Evolutionary conservation across 2,888 invertebrate genomes (phyloP).

Genomic region (Doris montereyensis): DNA sequence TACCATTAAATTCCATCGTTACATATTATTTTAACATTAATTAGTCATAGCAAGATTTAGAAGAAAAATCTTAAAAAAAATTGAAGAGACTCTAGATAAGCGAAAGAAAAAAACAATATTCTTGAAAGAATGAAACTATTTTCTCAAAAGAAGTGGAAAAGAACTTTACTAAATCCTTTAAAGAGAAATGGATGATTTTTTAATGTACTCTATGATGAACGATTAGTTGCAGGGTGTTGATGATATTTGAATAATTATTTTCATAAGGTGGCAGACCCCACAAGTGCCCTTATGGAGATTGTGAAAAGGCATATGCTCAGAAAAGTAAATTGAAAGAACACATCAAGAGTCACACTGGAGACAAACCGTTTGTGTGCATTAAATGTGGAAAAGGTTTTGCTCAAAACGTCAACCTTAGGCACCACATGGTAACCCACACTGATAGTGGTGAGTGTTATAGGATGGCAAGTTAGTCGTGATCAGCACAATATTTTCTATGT

Average conservation of each 20-base stretch:
- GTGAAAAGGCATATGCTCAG: slow-evolving; percentile 46
- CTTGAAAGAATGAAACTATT: too few species aligned
- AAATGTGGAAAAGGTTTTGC: slow-evolving; percentile 49
- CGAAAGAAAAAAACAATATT: not conserved
- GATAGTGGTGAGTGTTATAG: not conserved
- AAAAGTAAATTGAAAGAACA: slow-evolving; percentile 47
- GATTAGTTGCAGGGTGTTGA: not conserved
- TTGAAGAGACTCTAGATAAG: not conserved
- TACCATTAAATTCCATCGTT: too few species aligned
- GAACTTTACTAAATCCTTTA: too few species aligned
- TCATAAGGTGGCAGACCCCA: slow-evolving; percentile 34
- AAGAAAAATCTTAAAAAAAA: too few species aligned
- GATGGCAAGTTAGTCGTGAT: too few species aligned
- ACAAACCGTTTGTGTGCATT: slow-evolving; percentile 48
- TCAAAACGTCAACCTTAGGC: slow-evolving; percentile 42
- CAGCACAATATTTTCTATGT: too few species aligned
- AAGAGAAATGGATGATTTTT: too few species aligned
- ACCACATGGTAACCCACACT: slow-evolving; percentile 42
- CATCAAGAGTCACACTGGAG: slow-evolving; percentile 46
- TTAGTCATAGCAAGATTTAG: too few species aligned
- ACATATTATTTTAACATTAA: too few species aligned
- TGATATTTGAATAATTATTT: slow-evolving; percentile 23
- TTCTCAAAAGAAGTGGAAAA: too few species aligned
- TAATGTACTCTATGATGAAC: not conserved
- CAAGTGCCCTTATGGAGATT: slow-evolving; percentile 42